Evolutionary conservation across 2,113 vertebrate species (phyloP), one percentile per base, ranked within the genome.

Genomic region (Psittacula cyanocephala): DNA sequence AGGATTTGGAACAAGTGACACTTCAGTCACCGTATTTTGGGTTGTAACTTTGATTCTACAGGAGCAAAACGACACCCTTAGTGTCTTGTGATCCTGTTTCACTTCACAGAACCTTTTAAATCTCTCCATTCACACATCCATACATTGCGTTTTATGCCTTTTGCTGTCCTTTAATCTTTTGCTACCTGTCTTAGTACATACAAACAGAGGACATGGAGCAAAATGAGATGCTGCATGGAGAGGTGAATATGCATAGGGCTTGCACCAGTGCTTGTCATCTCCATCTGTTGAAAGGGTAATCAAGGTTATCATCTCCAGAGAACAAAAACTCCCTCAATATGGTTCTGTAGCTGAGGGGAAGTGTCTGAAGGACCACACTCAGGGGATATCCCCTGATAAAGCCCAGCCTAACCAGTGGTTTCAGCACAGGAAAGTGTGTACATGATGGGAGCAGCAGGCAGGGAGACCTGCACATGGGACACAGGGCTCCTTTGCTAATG

Each of bases 71-170:
- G 5, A 41, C 37, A 37, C 31, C 31, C 41, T 81, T 55, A 24
- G 35, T 18, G n/a, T 62, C 71, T 52, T 68, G 29, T 47, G 65
- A 92, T 69, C 53, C 22, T 43, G 37, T 46, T 27, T 89, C 39
- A 29, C 71, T 77, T 92, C 60, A 78, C 23, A 82, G 53, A 95
- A 78, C 37, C 60, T 59, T 89, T 89, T 47, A 82, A 47, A 82
- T 68, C 35, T 88, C 69, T 67, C 39, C 13, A 17, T 28, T 76
- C 50, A 67, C 46, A 67, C 29, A 55, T 46, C 50, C 11, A 3
- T 68, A 44, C 23, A 71, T 72, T 29, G 39, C 46, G 68, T 39
- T 50, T 85, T 60, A 28, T 57, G 50, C 16, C 33, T 65, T 91
- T 87, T 52, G 14, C 50, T 79, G 7, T 47, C 43, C 65, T 92